Conservation (phyloP, 2,797 vertebrate species). For the Scarus forsteni region DNA sequence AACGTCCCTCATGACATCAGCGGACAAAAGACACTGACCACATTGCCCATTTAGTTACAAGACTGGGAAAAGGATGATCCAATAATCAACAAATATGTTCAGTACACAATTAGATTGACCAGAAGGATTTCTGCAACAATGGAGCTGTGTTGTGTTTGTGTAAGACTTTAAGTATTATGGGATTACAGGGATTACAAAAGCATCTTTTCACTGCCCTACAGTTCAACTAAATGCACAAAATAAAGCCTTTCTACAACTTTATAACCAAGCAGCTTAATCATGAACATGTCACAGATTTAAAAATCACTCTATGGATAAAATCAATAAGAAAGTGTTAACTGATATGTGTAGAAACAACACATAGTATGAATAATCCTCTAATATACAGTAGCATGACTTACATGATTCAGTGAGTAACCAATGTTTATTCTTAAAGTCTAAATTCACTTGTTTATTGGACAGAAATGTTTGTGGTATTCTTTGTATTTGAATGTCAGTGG, state of each 20-base stretch:
- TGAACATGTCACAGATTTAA: no score
- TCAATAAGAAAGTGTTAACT: no score
- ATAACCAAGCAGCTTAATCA: background rate
- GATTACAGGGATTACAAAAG: conserved; percentile 10
- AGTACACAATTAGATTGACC: conserved; percentile 20
- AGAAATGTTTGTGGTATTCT: no score
- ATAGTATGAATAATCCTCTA: no score
- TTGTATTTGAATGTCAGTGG: no score
- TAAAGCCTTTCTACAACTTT: background rate
- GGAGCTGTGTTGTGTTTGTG: conserved; percentile 31
- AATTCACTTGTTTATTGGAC: no score
- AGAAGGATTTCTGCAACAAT: conserved; percentile 27
- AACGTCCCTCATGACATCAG: conserved; percentile 60
- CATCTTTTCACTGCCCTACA: background rate
- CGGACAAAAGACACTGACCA: conserved; percentile 42
- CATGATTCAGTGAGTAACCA: no score
- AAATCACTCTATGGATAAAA: no score
- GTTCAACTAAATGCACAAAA: background rate
- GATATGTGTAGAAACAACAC: no score
- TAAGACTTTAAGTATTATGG: conserved; percentile 14
- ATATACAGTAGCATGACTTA: no score
- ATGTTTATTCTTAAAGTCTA: no score
- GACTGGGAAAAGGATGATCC: conserved; percentile 45
- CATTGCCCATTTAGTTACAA: conserved; percentile 65
- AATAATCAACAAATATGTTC: conserved; percentile 31